These are phyloP conservation scores for Mamestra brassicae DNA, from an alignment of 2,888 invertebrate genomes.

Conservation along the genomic window DNA sequence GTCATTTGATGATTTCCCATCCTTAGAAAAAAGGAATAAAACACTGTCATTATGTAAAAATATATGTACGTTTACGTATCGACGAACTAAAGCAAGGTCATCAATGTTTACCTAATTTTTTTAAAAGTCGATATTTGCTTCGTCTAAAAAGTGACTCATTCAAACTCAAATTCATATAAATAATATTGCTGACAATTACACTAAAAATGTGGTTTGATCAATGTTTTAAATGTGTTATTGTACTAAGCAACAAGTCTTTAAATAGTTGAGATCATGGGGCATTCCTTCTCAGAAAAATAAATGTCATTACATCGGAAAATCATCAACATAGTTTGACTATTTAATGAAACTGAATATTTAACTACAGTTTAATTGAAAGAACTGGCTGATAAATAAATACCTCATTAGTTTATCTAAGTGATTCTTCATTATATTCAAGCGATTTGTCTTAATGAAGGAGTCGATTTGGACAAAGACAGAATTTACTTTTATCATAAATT, in stretches of 20 bases:
- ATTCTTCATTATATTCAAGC: constrained; percentile 21
- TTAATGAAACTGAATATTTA: not conserved
- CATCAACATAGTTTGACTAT: too few relatives aligned
- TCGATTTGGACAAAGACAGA: not conserved
- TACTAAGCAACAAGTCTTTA: not conserved
- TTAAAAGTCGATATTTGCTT: not conserved
- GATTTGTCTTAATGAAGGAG: not conserved
- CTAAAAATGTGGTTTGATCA: not conserved
- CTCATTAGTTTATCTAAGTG: constrained; percentile 24
- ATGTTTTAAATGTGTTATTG: not conserved
- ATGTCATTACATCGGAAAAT: too few relatives aligned
- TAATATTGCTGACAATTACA: not conserved
- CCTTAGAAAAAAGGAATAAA: too few relatives aligned
- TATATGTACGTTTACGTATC: not conserved
- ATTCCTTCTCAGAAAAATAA: not conserved
- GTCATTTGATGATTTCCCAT: too few relatives aligned
- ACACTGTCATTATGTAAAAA: not conserved
- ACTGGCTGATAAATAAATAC: constrained; percentile 10
- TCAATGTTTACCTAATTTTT: not conserved
- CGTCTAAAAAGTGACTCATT: constrained; percentile 1
- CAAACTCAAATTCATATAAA: not conserved
- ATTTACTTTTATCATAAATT: not conserved
- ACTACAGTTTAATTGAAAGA: constrained; percentile 3
- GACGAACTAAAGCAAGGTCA: constrained; percentile 2
- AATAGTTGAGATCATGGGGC: not conserved